Conservation (phyloP, 1,140 invertebrate genomes). For the Probaryconus sp. region DNA sequence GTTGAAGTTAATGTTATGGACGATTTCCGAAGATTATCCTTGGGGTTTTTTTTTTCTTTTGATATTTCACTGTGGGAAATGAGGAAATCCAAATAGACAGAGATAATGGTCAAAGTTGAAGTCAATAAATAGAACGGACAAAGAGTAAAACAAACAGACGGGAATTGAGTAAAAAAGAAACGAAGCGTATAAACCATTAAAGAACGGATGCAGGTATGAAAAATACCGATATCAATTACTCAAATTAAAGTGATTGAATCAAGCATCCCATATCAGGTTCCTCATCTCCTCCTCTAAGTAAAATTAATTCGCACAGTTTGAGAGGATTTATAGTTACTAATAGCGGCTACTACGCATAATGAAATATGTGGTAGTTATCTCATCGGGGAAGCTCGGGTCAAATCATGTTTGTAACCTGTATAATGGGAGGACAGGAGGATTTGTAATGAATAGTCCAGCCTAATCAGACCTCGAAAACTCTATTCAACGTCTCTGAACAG, state of each 20-base stretch:
- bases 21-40: too few relatives aligned
- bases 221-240: too few relatives aligned
- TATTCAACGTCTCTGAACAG: too few relatives aligned
- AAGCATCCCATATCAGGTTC: conserved; percentile 25
- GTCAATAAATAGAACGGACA: too few relatives aligned
- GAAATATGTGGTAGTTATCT: conserved; percentile 55
- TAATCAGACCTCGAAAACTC: conserved; percentile 37
- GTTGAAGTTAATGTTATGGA: conserved; percentile 11
- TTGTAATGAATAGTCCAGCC: conserved; percentile 39
- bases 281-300: conserved; percentile 14
- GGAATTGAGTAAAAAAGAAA: too few relatives aligned
- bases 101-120: too few relatives aligned
- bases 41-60: too few relatives aligned
- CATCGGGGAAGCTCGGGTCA: conserved; percentile 58
- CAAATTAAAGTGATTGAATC: conserved; percentile 33
- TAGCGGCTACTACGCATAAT: conserved; percentile 38
- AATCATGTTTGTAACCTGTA: conserved; percentile 57
- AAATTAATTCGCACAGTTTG: conserved; percentile 54
- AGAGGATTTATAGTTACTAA: conserved; percentile 46
- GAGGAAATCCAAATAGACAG: too few relatives aligned
- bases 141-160: too few relatives aligned
- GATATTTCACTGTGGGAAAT: too few relatives aligned
- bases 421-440: conserved; percentile 48
- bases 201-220: too few relatives aligned
- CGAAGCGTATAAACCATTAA: too few relatives aligned